Percentiles rank a stretch among this genome's conserved stretches.
Conservation (phyloP, 1,140 invertebrate genomes). For the Calliphora vicina region DNA sequence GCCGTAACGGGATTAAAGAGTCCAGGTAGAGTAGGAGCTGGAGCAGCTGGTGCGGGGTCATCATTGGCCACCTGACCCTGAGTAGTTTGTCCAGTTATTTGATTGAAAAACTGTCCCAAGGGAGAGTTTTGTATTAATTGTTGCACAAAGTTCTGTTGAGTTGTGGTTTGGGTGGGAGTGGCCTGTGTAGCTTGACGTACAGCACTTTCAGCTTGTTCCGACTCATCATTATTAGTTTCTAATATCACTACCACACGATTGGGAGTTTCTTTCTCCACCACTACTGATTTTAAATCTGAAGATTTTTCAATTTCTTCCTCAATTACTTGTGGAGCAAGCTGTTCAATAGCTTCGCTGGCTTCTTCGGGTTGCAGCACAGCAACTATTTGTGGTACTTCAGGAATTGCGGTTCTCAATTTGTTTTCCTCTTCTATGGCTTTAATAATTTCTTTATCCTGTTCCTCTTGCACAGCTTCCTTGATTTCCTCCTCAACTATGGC, state of each 20-base stretch:
- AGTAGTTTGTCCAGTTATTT: conserved; percentile 46
- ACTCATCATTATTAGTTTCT: not conserved
- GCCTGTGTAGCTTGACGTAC: conserved; percentile 55
- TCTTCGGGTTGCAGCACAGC: not conserved
- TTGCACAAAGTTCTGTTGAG: conserved; percentile 58
- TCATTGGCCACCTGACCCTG: conserved; percentile 38
- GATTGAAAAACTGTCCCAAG: conserved; percentile 56
- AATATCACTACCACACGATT: not conserved
- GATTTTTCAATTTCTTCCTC: not conserved
- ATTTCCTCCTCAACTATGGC: conserved; percentile 20
- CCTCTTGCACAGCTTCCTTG: conserved; percentile 31
- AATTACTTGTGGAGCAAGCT: not conserved
- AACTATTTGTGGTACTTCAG: not conserved
- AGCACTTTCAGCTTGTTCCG: not conserved
- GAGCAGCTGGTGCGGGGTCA: conserved; percentile 43
- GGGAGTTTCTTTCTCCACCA: not conserved
- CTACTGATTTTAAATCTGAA: not conserved
- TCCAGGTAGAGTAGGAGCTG: conserved; percentile 51
- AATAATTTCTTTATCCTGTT: not conserved
- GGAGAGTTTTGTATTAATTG: conserved; percentile 59
- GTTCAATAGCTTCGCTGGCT: not conserved
- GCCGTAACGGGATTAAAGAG: conserved; percentile 56
- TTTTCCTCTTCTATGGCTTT: not conserved
- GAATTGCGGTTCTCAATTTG: not conserved
- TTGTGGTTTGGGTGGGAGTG: conserved; percentile 52